Evolutionary conservation across 2,113 vertebrate genomes (phyloP), one percentile per base, ranked within the genome.

Genomic region (Perccottus glenii): DNA sequence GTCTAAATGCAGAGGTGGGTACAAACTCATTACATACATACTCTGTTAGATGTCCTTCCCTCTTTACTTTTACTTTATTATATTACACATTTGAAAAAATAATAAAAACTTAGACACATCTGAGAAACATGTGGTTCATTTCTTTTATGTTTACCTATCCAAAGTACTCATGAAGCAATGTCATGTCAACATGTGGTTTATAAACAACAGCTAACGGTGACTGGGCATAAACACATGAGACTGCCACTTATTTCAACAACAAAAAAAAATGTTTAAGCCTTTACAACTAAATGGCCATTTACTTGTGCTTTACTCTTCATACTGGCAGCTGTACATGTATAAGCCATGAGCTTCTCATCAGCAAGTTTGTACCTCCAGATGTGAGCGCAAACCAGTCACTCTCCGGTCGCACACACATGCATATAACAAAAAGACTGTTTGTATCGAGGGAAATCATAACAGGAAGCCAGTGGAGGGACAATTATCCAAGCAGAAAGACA

Each of bases 381-480:
- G 90, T 87, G 83, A 70, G 64, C 59, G 63, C 71, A 73, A 42
- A 73, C 72, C 81, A 69, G 53, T 79, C 78, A 52, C 67, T 66
- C 51, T 48, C 15, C 10, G 19, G 64, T 45, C 27, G 51, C 51
- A 48, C 73, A 73, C 9, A 15, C 64, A 35, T 38, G 33, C 47
- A 72, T 56, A 36, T 63, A 78, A 50, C 56, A 74, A 73, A 81
- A 70, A 43, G 71, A 64, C 53, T 85, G 77, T 76, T 78, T 80
- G 74, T 67, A 71, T 85, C 79, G 15, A 16, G 74, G 69, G 76
- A 84, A 85, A 89, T 81, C 85, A 86, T 72, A 83, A 85, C 81
- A 89, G 85, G 70, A 84, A 81, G 78, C 51, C 57, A 67, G 60
- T 1, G 14, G 33, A 49, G 40, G 46, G 35, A 67, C 48, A 32